Base-by-base conservation (phyloP, 2,888 invertebrate genomes). In the Alloscopus bannaensis region DNA sequence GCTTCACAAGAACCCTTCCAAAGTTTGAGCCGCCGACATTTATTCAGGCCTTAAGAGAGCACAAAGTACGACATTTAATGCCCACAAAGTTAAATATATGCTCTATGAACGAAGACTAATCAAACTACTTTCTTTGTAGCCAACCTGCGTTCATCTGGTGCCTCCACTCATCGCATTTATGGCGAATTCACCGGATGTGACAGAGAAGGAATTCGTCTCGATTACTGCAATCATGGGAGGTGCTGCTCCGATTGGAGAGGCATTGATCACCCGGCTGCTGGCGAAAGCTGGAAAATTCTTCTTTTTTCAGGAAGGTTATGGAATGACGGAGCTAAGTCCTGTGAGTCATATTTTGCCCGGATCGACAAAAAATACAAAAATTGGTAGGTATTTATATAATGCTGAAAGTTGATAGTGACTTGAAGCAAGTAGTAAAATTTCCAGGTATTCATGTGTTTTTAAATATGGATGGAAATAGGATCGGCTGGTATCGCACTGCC, bases 161-260 rank as follows among this genome's bases (percentile, higher is more conserved):
- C 95, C 95, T 0, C 94, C 95, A 0, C 89, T 95, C 6, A 88
- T 94, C 20, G 89, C 94, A 1, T 94, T 94, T 88, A 88, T 95
- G 76, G 93, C 93, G 0, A 92, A 93, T 20, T 93, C 92, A 87
- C 91, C 94, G 0, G 88, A 90, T 29, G 92, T 94, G 4, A 91
- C 90, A 64, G 90, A 91, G 82, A 92, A 92, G 73, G 93, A 94
- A 86, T 88, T 95, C 62, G 89, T 91, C 26, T 91, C 90, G 0
- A 89, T 95, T 0, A 90, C 91, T 72, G 90, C 90, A 2, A 90
- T 94, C 28, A 91, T 93, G 86, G 92, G 92, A 11, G 94, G 94
- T 0, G 95, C 94, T 0, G 94, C 94, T 0, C 93, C 94, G 0
- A 84, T 89, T 1, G 87, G 89, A 0, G 75, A 86, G 31, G 83